Conservation (phyloP, 2,113 vertebrate species). For the Odobenus rosmarus region DNA sequence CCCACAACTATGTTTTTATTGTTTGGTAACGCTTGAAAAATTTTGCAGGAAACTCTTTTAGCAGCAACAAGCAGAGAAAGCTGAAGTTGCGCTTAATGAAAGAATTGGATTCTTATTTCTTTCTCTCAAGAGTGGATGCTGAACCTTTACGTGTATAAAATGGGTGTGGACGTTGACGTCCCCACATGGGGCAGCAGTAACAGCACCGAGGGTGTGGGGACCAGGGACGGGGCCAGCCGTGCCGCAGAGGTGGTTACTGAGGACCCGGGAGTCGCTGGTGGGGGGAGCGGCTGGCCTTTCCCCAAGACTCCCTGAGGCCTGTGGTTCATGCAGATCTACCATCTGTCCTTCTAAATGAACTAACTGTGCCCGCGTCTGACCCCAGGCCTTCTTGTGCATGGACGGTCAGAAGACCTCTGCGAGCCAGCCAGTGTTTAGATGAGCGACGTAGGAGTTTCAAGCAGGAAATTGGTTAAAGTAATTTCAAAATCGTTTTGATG, state of each 20-base stretch:
- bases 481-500: neutral
- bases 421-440: accelerated
- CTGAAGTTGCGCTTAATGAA: neutral
- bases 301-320: accelerated
- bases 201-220: accelerated
- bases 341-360: neutral
- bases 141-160: accelerated
- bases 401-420: accelerated
- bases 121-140: neutral
- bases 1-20: neutral
- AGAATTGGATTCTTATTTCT: accelerated
- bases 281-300: accelerated
- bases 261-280: accelerated
- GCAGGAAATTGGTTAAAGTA: neutral
- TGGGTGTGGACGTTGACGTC: accelerated
- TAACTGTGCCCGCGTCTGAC: neutral
- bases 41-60: neutral
- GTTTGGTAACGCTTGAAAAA: neutral
- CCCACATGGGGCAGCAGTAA: accelerated
- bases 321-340: accelerated
- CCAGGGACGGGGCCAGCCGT: neutral
- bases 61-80: neutral
- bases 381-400: accelerated
- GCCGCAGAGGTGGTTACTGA: neutral
- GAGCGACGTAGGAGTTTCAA: accelerated